These are phyloP conservation scores for Hippasteria phrygiana DNA, from an alignment of 53 echinoderm and acorn worm genomes.

Conservation along the genomic window DNA sequence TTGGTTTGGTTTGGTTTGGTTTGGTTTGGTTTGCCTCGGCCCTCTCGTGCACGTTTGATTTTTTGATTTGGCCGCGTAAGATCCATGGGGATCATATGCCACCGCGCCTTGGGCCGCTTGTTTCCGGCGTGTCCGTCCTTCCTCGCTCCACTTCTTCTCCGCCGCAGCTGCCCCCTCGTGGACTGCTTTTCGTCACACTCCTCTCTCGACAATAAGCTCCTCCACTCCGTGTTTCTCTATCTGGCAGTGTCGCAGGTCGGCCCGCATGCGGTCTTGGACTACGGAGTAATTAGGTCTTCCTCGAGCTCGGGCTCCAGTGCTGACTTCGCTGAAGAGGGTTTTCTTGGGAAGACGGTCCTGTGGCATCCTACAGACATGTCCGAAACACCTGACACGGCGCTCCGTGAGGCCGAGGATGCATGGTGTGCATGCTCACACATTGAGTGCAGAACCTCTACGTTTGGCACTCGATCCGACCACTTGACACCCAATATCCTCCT, in stretches of 20 bases:
- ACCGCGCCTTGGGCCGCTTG: too few species aligned
- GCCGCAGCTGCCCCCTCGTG: background rate
- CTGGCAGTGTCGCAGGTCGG: background rate
- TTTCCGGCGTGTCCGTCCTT: background rate
- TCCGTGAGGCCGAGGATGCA: slow-evolving; percentile 5
- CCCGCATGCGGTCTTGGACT: background rate
- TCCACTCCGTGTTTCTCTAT: slow-evolving; percentile 1
- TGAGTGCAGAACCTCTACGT: slow-evolving; percentile 14
- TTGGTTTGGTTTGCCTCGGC: too few species aligned
- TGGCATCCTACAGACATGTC: slow-evolving; percentile 18
- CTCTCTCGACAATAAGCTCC: background rate
- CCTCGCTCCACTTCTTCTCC: background rate
- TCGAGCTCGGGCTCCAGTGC: background rate
- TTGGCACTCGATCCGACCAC: slow-evolving; percentile 17
- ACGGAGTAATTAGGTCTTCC: background rate
- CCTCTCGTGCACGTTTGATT: too few species aligned
- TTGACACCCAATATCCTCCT: slow-evolving; percentile 35
- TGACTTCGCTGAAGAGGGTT: slow-evolving; percentile 3
- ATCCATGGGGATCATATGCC: too few species aligned
- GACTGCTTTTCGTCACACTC: background rate
- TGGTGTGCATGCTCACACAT: slow-evolving; percentile 9
- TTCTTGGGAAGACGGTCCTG: slow-evolving; percentile 1
- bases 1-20: too few species aligned
- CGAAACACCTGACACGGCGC: slow-evolving; percentile 17
- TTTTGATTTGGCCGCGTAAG: too few species aligned